These are phyloP conservation scores for Caenorhabditis elegans DNA, from an alignment of 1,140 invertebrate genomes.

Conservation along the genomic window DNA sequence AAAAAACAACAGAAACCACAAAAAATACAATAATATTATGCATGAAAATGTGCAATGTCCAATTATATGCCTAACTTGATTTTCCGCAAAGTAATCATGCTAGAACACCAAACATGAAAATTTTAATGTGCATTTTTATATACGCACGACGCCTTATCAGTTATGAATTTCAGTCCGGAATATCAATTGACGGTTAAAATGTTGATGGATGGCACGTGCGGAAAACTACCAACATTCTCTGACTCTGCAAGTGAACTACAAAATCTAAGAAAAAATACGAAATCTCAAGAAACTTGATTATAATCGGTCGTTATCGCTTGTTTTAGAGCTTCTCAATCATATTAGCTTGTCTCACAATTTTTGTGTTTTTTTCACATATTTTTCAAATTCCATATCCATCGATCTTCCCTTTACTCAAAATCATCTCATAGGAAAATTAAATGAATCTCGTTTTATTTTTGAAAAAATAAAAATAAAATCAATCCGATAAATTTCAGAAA, in stretches of 20 bases:
- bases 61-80: too few relatives aligned
- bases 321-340: too few relatives aligned
- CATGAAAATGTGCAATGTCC: too few relatives aligned
- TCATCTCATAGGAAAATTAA: too few relatives aligned
- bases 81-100: not conserved
- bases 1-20: too few relatives aligned
- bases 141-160: too few relatives aligned
- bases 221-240: not conserved
- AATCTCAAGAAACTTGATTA: not conserved
- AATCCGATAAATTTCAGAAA: not conserved
- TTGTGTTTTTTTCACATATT: not conserved
- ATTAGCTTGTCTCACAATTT: not conserved
- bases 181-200: conserved; percentile 13
- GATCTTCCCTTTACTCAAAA: too few relatives aligned
- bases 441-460: too few relatives aligned
- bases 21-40: too few relatives aligned
- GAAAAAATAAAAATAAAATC: too few relatives aligned
- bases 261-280: not conserved
- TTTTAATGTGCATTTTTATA: not conserved
- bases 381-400: not conserved
- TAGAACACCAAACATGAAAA: not conserved
- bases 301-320: too few relatives aligned
- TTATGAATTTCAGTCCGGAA: conserved; percentile 2
- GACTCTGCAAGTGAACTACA: not conserved
- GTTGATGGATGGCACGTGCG: not conserved